Conservation (phyloP, 2,113 vertebrate genomes). For the Phainopepla nitens region DNA sequence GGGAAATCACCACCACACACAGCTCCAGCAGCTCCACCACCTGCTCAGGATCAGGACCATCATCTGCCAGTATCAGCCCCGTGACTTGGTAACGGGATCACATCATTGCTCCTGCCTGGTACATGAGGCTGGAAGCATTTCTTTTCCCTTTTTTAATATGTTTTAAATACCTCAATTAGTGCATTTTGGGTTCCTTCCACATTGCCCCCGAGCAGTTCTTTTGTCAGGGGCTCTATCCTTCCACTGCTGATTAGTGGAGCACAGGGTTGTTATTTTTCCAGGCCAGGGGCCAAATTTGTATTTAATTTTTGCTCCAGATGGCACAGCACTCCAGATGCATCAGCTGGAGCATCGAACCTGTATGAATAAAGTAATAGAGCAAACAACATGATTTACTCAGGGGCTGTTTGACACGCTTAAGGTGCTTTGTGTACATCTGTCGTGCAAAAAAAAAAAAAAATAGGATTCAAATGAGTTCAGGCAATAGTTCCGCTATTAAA, state of each 20-base stretch:
- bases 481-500: not conserved
- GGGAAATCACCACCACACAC: not conserved
- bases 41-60: not conserved
- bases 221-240: not conserved
- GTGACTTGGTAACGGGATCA: not conserved
- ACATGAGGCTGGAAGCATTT: not conserved
- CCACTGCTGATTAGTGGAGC: not conserved
- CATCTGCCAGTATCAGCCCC: not conserved
- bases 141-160: not conserved
- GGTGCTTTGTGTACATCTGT: not conserved
- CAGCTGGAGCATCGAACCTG: slow-evolving; percentile 24
- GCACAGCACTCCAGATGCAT: not conserved
- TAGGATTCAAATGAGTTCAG: not conserved
- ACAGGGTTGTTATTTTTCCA: not conserved
- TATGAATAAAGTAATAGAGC: slow-evolving; percentile 34
- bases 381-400: slow-evolving; percentile 30
- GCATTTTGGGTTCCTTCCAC: not conserved
- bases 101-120: not conserved
- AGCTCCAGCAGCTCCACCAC: not conserved
- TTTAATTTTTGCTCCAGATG: slow-evolving; percentile 46
- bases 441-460: not conserved
- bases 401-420: not conserved
- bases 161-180: not conserved
- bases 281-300: slow-evolving; percentile 38
- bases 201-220: not conserved